A percentile compares a stretch with the other conserved stretches of the same genome.
Conservation (phyloP, 2,113 vertebrate species). For the Anolis sagrei region DNA sequence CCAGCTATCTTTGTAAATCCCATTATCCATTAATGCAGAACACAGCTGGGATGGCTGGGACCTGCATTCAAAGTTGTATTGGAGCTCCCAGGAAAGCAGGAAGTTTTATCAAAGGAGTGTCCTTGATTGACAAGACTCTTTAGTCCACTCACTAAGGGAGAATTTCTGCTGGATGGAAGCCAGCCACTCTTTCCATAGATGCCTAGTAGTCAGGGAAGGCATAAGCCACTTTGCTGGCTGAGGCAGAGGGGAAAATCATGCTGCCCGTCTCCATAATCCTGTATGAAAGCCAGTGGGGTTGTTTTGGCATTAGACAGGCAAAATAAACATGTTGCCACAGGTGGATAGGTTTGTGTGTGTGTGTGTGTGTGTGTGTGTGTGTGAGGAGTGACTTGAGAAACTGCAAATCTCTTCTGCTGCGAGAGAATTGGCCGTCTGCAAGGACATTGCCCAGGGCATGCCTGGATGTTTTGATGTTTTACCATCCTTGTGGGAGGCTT, state of each 20-base stretch:
- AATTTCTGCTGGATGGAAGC: background rate
- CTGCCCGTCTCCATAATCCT: background rate
- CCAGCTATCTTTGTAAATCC: background rate
- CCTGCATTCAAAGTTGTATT: background rate
- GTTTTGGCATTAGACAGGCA: background rate
- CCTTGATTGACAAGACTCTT: too few relatives aligned
- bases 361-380: too few relatives aligned
- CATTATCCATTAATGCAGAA: background rate
- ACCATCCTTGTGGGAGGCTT: too few relatives aligned
- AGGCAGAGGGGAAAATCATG: background rate
- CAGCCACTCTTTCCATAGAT: background rate
- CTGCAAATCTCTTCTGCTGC: too few relatives aligned
- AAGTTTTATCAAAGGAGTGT: background rate
- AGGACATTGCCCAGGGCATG: too few relatives aligned
- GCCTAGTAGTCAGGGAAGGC: background rate
- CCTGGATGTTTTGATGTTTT: too few relatives aligned
- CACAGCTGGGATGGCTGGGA: background rate
- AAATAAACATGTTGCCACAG: background rate
- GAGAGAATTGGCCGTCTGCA: too few relatives aligned
- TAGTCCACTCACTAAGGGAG: background rate
- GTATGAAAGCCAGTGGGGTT: background rate
- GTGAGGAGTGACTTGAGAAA: too few relatives aligned
- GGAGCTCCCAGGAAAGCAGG: background rate
- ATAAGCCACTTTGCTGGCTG: background rate
- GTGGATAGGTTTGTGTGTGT: too few relatives aligned